These are phyloP conservation scores for Leptodirus hochenwartii DNA, from an alignment of 2,888 invertebrate genomes.

Conservation along the genomic window DNA sequence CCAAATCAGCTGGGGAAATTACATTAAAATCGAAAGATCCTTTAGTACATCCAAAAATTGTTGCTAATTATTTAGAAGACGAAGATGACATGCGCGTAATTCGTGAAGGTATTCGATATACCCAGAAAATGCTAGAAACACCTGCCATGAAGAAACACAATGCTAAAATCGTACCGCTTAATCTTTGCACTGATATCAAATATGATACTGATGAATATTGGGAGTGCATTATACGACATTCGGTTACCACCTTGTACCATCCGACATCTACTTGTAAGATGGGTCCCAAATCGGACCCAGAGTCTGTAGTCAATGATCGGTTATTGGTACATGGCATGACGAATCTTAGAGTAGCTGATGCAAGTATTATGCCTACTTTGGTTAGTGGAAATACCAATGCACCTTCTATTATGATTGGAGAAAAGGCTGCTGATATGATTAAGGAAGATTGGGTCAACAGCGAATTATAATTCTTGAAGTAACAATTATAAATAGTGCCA, in stretches of 20 bases:
- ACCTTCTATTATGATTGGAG: slow-evolving; percentile 33
- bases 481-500: no score
- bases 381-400: slow-evolving; percentile 33
- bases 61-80: slow-evolving; percentile 56
- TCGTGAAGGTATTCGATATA: slow-evolving; percentile 37
- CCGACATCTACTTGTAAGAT: no score
- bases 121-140: slow-evolving; percentile 36
- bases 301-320: no score
- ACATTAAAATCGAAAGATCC: slow-evolving; percentile 44
- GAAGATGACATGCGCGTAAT: slow-evolving; percentile 37
- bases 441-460: slow-evolving; percentile 34
- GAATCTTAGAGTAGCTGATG: slow-evolving; percentile 32
- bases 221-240: slow-evolving; percentile 18
- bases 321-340: slow-evolving; percentile 30
- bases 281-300: no score
- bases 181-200: slow-evolving; percentile 27
- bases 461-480: no score
- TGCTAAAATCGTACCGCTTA: slow-evolving; percentile 20
- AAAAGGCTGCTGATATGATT: slow-evolving; percentile 33
- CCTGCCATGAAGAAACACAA: slow-evolving; percentile 39
- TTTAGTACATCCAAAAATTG: slow-evolving; percentile 41
- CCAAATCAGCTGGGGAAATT: slow-evolving; percentile 43
- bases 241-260: no score
- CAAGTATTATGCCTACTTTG: slow-evolving; percentile 33
- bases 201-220: slow-evolving; percentile 47